phyloP scores from a whole-genome alignment of 2,113 vertebrate genomes.

The Sinocyclocheilus anshuiensis region DNA sequence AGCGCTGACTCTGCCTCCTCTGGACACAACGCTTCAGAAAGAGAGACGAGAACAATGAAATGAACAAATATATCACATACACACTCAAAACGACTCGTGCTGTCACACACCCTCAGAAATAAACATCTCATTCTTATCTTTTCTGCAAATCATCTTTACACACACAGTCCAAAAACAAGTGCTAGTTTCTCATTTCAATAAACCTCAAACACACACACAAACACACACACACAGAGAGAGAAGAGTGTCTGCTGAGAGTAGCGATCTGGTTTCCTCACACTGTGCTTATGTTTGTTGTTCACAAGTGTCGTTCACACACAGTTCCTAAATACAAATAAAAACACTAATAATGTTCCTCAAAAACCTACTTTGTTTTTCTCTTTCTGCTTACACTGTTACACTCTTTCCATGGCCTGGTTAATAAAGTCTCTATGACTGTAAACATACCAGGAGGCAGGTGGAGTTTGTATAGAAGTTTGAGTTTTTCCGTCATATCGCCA shows the following conservation, averaged over 20 bases:
- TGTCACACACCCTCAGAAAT: background rate
- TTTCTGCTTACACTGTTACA: background rate
- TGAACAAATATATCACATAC: background rate
- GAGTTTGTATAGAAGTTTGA: slow-evolving; percentile 94
- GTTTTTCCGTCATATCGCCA: slow-evolving; percentile 93
- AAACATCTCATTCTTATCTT: background rate
- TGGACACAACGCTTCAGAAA: slow-evolving; percentile 82
- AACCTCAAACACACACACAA: background rate
- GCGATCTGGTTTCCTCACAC: background rate
- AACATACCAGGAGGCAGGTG: slow-evolving; percentile 90
- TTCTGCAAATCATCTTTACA: background rate
- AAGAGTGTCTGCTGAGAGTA: background rate
- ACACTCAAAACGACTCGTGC: background rate
- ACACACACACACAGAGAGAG: background rate
- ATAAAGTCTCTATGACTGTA: background rate
- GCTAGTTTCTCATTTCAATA: background rate
- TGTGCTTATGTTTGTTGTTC: slow-evolving; percentile 9
- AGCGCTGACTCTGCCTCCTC: slow-evolving; percentile 93
- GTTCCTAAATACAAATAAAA: background rate
- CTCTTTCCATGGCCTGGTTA: background rate
- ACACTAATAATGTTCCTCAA: background rate
- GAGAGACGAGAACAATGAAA: slow-evolving; percentile 1
- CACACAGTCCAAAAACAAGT: background rate
- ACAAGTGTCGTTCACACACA: slow-evolving; percentile 1
- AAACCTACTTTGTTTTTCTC: background rate